Evolutionary conservation across 1,140 invertebrate species (phyloP).

Genomic region (Apis florea): DNA sequence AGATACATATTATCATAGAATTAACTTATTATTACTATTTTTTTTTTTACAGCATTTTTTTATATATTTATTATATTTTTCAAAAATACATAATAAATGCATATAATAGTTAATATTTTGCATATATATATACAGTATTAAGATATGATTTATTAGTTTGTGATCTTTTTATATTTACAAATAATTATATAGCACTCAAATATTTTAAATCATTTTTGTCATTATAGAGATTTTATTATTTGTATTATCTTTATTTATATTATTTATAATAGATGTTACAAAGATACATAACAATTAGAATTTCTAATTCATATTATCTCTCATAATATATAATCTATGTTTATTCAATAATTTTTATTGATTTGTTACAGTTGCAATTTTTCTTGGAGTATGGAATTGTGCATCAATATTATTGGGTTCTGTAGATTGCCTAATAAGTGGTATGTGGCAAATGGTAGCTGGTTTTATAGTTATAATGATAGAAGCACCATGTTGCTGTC

Average conservation of each 20-base stretch:
- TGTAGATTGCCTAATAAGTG: conserved; percentile 87
- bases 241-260: not conserved
- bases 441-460: conserved; percentile 93
- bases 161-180: not conserved
- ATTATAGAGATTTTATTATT: not conserved
- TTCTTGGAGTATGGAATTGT: conserved; percentile 91
- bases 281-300: not conserved
- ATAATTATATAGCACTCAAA: not conserved
- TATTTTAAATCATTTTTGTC: not conserved
- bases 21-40: not conserved
- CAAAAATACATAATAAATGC: not conserved
- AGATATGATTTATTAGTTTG: not conserved
- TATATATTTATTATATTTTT: not conserved
- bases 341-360: not conserved
- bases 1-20: too few relatives aligned
- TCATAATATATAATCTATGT: not conserved
- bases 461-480: conserved; percentile 92
- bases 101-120: not conserved
- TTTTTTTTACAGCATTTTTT: not conserved
- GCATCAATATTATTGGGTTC: conserved; percentile 85
- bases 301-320: not conserved
- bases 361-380: conserved; percentile 88
- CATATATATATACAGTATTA: not conserved
- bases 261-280: not conserved
- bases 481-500: conserved; percentile 97